Percentiles rank a stretch among this genome's conserved stretches.
Evolutionary conservation across 2,888 invertebrate genomes (phyloP).

Genomic region (Eulithis prunata): DNA sequence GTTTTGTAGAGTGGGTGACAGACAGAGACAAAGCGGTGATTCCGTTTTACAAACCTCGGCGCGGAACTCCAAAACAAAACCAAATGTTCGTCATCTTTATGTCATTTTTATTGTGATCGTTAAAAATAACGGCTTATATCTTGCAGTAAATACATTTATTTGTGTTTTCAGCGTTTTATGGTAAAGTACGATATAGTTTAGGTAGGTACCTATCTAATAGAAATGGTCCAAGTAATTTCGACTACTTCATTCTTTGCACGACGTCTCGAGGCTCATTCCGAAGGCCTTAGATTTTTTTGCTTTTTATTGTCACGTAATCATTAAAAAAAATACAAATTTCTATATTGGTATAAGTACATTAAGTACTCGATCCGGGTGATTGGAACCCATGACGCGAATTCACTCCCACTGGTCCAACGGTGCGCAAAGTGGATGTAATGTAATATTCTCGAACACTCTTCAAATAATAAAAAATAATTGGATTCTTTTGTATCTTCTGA

Average conservation of each 20-base stretch:
- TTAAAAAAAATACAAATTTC: no score
- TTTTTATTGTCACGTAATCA: no score
- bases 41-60: background rate
- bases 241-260: no score
- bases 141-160: conserved; percentile 1
- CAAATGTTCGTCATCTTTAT: conserved; percentile 7
- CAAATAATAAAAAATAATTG: background rate
- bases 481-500: background rate
- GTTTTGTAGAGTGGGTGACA: background rate
- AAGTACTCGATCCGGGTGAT: no score
- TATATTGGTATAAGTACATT: no score
- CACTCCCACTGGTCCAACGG: no score
- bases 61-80: background rate
- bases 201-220: background rate
- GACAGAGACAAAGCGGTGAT: background rate
- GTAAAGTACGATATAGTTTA: background rate
- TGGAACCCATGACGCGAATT: no score
- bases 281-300: no score
- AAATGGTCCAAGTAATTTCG: background rate
- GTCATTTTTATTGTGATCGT: background rate
- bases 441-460: background rate
- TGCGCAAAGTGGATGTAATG: no score
- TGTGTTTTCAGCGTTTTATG: background rate
- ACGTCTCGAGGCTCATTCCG: no score
- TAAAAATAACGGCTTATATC: background rate